Evolutionary conservation across 2,113 vertebrate species (phyloP).

Genomic region (Phoenicopterus ruber): DNA sequence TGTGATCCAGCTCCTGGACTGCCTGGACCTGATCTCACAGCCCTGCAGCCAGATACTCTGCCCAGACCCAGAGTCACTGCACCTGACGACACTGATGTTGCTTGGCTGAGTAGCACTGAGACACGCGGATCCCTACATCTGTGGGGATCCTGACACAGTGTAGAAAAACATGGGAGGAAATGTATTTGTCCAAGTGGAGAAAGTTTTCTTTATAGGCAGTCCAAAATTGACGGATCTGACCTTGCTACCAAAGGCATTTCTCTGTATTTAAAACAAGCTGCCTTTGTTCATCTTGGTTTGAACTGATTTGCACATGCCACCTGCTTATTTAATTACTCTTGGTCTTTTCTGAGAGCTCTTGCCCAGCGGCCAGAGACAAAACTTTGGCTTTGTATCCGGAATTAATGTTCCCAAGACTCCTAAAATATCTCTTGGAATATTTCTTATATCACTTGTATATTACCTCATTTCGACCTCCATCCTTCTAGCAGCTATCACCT

Average conservation of each 20-base stretch:
- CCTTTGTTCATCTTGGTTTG: neutral
- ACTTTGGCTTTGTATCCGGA: neutral
- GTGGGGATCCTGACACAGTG: neutral
- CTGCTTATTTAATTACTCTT: neutral
- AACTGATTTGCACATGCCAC: neutral
- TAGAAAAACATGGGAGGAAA: neutral
- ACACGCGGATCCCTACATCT: neutral
- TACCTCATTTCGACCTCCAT: neutral
- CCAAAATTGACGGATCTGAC: neutral
- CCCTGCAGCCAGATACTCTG: slow-evolving; percentile 17
- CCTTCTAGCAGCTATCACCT: neutral
- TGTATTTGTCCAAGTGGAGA: neutral
- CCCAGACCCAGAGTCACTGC: slow-evolving; percentile 4
- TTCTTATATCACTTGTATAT: neutral
- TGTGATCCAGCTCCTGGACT: slow-evolving; percentile 45
- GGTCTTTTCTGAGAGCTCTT: neutral
- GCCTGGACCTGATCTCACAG: slow-evolving; percentile 34
- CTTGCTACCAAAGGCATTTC: neutral
- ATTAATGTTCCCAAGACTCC: neutral
- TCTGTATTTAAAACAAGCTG: neutral
- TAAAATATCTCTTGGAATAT: neutral
- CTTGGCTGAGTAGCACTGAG: slow-evolving; percentile 1
- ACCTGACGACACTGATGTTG: slow-evolving; percentile 45
- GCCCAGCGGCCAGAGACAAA: neutral
- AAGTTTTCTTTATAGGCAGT: slow-evolving; percentile 3